Evolutionary conservation across 2,888 invertebrate species (phyloP).

Genomic region (Chrysina gloriosa): DNA sequence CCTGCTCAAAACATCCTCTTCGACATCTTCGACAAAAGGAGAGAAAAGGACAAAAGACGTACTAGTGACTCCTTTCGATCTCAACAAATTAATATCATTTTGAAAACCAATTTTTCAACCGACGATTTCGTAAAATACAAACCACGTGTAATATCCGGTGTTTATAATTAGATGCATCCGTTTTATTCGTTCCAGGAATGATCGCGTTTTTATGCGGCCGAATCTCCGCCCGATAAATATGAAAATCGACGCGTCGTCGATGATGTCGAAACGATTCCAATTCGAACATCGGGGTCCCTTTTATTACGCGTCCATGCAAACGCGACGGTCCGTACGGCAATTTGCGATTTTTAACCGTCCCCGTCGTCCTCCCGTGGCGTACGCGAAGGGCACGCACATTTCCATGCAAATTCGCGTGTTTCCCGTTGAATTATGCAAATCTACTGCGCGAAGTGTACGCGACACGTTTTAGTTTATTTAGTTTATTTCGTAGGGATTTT

Average conservation of each 20-base stretch:
- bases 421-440: conserved; percentile 7
- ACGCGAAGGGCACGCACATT: neutral
- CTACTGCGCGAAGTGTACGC: neutral
- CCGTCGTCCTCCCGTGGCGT: neutral
- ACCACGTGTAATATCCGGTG: too few species aligned
- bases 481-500: neutral
- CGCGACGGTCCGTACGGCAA: neutral
- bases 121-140: too few species aligned
- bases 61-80: too few species aligned
- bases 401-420: conserved; percentile 16
- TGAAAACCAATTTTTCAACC: too few species aligned
- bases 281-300: neutral
- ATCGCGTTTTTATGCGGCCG: neutral
- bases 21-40: too few species aligned
- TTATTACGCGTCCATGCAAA: neutral
- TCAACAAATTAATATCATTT: too few species aligned
- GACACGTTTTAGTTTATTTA: neutral
- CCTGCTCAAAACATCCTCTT: too few species aligned
- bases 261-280: neutral
- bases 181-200: neutral
- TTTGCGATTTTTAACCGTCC: conserved; percentile 10
- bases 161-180: too few species aligned
- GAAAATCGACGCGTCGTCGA: neutral
- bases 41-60: too few species aligned
- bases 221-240: neutral